Base-by-base conservation (phyloP, 1,140 invertebrate species). In the Diploscapter pachys region DNA sequence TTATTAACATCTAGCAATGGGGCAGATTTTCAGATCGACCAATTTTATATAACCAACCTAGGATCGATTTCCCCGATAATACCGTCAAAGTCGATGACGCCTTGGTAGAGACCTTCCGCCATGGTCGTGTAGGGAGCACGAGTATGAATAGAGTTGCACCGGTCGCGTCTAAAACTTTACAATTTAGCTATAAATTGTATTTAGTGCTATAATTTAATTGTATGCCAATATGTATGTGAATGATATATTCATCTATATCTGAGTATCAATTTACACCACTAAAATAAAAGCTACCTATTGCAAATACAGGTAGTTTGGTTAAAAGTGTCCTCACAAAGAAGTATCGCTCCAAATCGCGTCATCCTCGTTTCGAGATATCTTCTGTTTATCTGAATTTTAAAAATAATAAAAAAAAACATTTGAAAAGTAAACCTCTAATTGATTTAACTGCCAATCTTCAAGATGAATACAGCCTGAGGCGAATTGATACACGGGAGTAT, bases 291-390 rank as follows among this genome's bases (percentile, higher is more conserved):
- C 31, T 31, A 31, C 31, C 31, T 31, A 63, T 78, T 78, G 61
- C 77, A 78, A 64, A 78, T 66, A 64, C 77, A 78, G 50, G 77
- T 78, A 48, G 77, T 78, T 61, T 78, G 73, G 68, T 78, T 78
- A n/a, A 72, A 78, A 51, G 77, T 66, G 55, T 78, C 77, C 55
- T 78, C 77, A 51, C 77, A 78, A 0, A 78, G 63, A 31, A 78
- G 66, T 55, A 66, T 65, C 11, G 77, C 73, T 9, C 77, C 77
- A 13, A 78, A 70, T 49, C 77, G 77, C 11, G 63, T 0, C 66
- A 69, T 68, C 53, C 74, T 51, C 4, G 71, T 59, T 64, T 78
- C 77, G 13, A 71, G 63, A 49, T 52, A 55, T 55, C 77, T 13
- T 4, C 77, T 54, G n/a, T 75, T 75, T 31, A 61, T 63, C 68